A percentile compares a stretch with the other conserved stretches of the same genome.
Evolutionary conservation across 1,140 invertebrate genomes (phyloP).

Genomic region (Drosophila mayri): DNA sequence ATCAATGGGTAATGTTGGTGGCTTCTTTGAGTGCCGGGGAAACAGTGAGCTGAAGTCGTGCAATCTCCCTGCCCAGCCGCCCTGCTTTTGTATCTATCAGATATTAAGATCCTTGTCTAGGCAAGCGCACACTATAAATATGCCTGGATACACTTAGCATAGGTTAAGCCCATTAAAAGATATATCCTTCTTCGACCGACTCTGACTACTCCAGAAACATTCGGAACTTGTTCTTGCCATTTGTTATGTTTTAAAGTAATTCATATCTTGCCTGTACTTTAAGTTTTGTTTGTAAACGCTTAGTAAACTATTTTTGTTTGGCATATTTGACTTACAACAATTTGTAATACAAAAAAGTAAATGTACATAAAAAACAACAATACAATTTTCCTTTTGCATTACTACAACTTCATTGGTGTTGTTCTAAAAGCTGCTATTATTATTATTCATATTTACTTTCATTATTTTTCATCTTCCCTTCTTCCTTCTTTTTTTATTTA

Average conservation of each 20-base stretch:
- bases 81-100: neutral
- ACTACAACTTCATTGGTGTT: conserved; percentile 51
- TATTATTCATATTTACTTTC: conserved; percentile 11
- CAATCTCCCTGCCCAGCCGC: neutral
- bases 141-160: conserved; percentile 16
- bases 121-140: conserved; percentile 33
- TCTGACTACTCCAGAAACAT: conserved; percentile 34
- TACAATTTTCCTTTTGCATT: conserved; percentile 48
- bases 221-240: conserved; percentile 48
- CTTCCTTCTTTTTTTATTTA: neutral
- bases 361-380: conserved; percentile 58
- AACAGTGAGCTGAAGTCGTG: neutral
- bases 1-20: neutral
- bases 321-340: conserved; percentile 47
- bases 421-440: conserved; percentile 58
- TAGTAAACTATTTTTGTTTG: conserved; percentile 52
- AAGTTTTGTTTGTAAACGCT: conserved; percentile 45
- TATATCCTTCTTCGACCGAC: conserved; percentile 6
- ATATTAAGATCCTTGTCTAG: conserved; percentile 10
- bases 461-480: conserved; percentile 1
- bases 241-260: conserved; percentile 45
- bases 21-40: conserved; percentile 18
- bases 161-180: conserved; percentile 33
- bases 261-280: conserved; percentile 49
- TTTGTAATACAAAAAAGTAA: conserved; percentile 54